These are phyloP conservation scores for Pachycephus smyrnensis DNA, from an alignment of 2,888 invertebrate species.

Conservation along the genomic window DNA sequence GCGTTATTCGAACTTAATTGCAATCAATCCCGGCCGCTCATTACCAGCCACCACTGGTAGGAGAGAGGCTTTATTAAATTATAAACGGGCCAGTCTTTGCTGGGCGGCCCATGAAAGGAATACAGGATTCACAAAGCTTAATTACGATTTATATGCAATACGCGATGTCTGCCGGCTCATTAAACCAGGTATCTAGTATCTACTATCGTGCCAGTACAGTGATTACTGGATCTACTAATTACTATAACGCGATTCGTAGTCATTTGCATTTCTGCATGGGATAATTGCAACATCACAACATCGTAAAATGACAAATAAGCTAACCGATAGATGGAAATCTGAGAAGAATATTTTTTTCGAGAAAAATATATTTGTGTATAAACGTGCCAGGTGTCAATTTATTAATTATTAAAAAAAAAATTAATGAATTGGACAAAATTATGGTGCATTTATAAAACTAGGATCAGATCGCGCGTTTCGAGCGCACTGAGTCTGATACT, in stretches of 20 bases:
- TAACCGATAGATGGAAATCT: no score
- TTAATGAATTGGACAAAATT: no score
- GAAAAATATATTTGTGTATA: no score
- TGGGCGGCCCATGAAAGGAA: neutral
- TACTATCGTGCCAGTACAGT: neutral
- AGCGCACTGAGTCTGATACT: no score
- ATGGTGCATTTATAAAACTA: no score
- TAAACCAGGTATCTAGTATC: neutral
- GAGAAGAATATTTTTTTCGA: no score
- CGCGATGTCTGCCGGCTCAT: neutral
- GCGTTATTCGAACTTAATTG: slow-evolving; percentile 46
- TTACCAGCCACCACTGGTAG: slow-evolving; percentile 27
- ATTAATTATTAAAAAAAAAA: no score
- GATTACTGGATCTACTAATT: neutral
- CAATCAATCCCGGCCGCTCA: slow-evolving; percentile 49
- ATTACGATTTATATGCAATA: neutral
- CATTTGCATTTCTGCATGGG: neutral
- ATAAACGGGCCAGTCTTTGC: slow-evolving; percentile 16
- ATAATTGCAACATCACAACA: neutral
- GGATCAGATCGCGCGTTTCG: no score
- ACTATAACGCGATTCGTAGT: neutral
- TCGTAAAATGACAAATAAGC: neutral
- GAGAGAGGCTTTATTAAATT: slow-evolving; percentile 21
- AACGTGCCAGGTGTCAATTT: no score
- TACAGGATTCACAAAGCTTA: neutral